Evolutionary conservation across 2,797 vertebrate species (phyloP).

Genomic region (Semaprochilodus insignis): DNA sequence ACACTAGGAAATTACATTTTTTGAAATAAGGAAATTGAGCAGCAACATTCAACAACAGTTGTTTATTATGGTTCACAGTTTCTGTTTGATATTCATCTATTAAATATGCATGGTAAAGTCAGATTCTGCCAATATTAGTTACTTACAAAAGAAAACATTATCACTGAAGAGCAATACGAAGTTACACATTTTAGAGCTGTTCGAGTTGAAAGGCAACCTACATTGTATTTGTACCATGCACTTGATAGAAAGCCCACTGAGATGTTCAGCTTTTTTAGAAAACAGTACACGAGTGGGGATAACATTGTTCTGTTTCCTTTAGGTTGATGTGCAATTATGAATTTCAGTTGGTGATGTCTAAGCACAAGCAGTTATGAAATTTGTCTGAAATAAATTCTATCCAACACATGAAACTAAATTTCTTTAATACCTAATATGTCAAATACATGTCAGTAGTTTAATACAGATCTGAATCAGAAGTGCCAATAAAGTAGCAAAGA

Average conservation of each 20-base stretch:
- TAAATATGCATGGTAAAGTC: constrained; percentile 60
- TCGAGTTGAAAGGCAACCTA: constrained; percentile 69
- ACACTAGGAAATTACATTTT: not conserved
- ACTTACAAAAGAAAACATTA: constrained; percentile 70
- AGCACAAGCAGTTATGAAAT: not conserved
- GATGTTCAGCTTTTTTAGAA: not conserved
- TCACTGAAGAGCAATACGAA: constrained; percentile 74
- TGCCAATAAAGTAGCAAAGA: constrained; percentile 59
- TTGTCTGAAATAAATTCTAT: constrained; percentile 1
- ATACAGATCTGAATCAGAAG: constrained; percentile 44
- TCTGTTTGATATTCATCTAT: constrained; percentile 54
- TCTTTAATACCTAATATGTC: not conserved
- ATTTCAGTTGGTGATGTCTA: not conserved
- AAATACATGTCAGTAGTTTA: not conserved
- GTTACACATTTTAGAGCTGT: constrained; percentile 53
- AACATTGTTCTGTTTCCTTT: constrained; percentile 2
- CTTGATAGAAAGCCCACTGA: constrained; percentile 55
- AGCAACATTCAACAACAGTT: constrained; percentile 39
- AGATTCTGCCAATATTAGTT: constrained; percentile 53
- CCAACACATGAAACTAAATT: constrained; percentile 1
- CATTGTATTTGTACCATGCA: constrained; percentile 76
- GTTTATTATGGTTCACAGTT: constrained; percentile 59
- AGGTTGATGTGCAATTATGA: constrained; percentile 2
- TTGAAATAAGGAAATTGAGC: constrained; percentile 13
- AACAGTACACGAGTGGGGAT: not conserved